Percentiles rank a stretch among this genome's conserved stretches.
Conservation (phyloP, 2,113 vertebrate species). For the Periophthalmus modestus region DNA sequence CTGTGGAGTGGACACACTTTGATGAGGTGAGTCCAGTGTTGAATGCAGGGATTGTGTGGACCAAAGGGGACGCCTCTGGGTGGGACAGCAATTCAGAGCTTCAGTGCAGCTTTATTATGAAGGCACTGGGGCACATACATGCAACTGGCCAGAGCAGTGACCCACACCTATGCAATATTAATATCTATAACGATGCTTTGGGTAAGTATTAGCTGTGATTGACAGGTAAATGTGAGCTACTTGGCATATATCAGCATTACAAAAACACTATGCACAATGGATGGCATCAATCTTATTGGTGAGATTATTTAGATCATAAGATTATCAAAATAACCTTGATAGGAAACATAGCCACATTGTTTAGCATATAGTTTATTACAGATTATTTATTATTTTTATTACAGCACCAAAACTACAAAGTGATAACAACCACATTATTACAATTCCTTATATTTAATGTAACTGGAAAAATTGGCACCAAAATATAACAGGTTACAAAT, state of each 20-base stretch:
- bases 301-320: too few relatives aligned
- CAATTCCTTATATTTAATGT: too few relatives aligned
- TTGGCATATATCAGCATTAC: neutral
- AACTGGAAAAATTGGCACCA: too few relatives aligned
- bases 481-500: too few relatives aligned
- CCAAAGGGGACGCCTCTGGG: slow-evolving; percentile 65
- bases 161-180: neutral
- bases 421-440: too few relatives aligned
- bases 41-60: slow-evolving; percentile 73
- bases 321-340: too few relatives aligned
- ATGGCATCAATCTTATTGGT: too few relatives aligned
- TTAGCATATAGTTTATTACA: too few relatives aligned
- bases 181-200: neutral
- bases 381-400: too few relatives aligned
- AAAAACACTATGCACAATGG: too few relatives aligned
- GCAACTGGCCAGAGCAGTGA: slow-evolving; percentile 57
- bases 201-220: neutral
- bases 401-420: too few relatives aligned
- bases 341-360: too few relatives aligned
- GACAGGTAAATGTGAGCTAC: neutral
- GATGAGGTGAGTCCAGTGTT: slow-evolving; percentile 73
- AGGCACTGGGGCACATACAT: slow-evolving; percentile 65
- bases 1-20: slow-evolving; percentile 61
- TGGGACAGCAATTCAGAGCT: slow-evolving; percentile 75
- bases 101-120: slow-evolving; percentile 72